These are phyloP conservation scores for Zygaena filipendulae DNA, from an alignment of 2,888 invertebrate genomes.

Conservation along the genomic window DNA sequence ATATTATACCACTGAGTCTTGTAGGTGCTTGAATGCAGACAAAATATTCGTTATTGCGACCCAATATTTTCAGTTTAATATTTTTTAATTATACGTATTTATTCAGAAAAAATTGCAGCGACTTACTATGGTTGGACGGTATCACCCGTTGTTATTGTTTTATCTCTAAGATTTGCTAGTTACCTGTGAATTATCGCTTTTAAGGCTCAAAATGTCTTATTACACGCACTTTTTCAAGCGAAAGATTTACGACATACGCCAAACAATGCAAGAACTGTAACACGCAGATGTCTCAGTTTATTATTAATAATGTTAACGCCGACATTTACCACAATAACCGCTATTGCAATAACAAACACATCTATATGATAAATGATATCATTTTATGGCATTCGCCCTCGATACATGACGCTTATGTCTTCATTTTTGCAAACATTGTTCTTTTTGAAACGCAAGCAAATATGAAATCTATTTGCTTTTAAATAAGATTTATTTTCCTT, in stretches of 20 bases:
- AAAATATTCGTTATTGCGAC: too few relatives aligned
- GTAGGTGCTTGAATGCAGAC: too few relatives aligned
- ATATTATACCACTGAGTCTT: too few relatives aligned
- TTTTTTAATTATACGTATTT: too few relatives aligned
- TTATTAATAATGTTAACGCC: constrained; percentile 56
- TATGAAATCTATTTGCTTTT: constrained; percentile 9
- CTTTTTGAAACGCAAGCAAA: constrained; percentile 10
- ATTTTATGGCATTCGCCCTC: constrained; percentile 60
- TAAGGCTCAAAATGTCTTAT: too few relatives aligned
- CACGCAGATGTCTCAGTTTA: constrained; percentile 49
- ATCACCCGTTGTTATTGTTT: too few relatives aligned
- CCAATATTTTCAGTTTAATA: too few relatives aligned
- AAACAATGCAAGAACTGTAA: constrained; percentile 36
- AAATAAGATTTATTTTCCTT: constrained; percentile 16
- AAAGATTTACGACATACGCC: constrained; percentile 27
- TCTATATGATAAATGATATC: constrained; percentile 60
- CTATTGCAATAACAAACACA: constrained; percentile 57
- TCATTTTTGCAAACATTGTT: constrained; percentile 39
- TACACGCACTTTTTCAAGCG: constrained; percentile 25
- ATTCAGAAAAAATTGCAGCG: too few relatives aligned
- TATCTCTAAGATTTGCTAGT: too few relatives aligned
- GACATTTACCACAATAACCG: constrained; percentile 60
- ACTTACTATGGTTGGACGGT: too few relatives aligned
- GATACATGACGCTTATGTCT: constrained; percentile 51
- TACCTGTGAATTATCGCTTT: too few relatives aligned